A percentile compares a stretch with the other conserved stretches of the same genome.
These are phyloP conservation scores for Crypturellus undulatus DNA, from an alignment of 2,113 vertebrate genomes.

Conservation along the genomic window DNA sequence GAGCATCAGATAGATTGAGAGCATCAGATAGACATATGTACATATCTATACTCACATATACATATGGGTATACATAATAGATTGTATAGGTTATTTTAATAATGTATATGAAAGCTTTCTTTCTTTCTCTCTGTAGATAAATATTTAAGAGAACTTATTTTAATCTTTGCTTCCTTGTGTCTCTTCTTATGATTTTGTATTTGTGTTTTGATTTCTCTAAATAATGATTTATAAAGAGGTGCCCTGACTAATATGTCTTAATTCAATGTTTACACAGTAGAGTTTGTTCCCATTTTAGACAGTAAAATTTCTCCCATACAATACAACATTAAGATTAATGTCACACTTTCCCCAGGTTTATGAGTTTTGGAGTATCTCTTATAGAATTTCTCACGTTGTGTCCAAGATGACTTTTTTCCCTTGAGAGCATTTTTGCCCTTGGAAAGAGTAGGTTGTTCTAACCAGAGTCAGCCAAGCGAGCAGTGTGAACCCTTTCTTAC, in stretches of 20 bases:
- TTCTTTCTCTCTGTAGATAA: neutral
- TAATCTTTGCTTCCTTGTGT: neutral
- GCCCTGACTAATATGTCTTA: neutral
- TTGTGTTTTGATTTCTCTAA: neutral
- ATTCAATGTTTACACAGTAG: neutral
- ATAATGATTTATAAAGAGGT: neutral
- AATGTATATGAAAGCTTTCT: neutral
- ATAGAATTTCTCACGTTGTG: neutral
- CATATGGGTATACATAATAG: neutral
- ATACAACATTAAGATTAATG: neutral
- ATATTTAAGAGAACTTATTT: neutral
- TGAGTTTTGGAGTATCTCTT: neutral
- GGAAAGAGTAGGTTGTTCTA: neutral
- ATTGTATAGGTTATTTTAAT: neutral
- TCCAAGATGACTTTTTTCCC: rapidly evolving
- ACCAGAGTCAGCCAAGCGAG: neutral
- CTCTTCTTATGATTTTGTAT: neutral
- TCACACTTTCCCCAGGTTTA: rapidly evolving
- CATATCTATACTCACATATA: too few species aligned
- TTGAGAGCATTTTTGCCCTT: neutral
- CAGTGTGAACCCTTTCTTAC: neutral
- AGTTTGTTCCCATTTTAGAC: neutral
- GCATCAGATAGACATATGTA: too few species aligned
- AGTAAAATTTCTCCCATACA: neutral
- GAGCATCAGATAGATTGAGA: neutral